phyloP scores from a whole-genome alignment of 2,113 vertebrate species.

The Larimichthys crocea region DNA sequence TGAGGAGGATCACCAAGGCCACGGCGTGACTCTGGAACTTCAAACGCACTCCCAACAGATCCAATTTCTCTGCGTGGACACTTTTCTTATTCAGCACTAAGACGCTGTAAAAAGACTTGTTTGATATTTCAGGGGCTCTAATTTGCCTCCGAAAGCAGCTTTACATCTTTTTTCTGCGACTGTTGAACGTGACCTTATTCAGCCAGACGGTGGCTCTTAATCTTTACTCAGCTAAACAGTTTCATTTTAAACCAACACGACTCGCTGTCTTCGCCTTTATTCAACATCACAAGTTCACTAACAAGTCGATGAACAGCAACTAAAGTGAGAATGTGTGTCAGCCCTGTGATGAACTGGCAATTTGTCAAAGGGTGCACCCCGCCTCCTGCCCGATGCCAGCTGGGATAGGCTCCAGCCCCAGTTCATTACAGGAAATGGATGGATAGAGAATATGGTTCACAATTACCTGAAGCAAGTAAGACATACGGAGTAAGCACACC shows the following conservation, averaged over 20 bases:
- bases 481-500: too few relatives aligned
- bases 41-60: conserved; percentile 46
- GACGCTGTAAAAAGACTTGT: conserved; percentile 37
- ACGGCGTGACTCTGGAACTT: conserved; percentile 43
- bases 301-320: not conserved
- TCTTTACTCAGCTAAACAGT: conserved; percentile 8
- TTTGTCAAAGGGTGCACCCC: too few relatives aligned
- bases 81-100: conserved; percentile 47
- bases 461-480: not conserved
- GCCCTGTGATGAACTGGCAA: too few relatives aligned
- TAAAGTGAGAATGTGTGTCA: too few relatives aligned
- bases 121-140: conserved; percentile 58
- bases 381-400: too few relatives aligned
- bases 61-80: conserved; percentile 44
- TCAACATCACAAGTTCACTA: not conserved
- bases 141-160: conserved; percentile 58
- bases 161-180: conserved; percentile 34
- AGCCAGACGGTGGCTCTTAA: not conserved
- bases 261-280: not conserved
- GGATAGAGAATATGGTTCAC: not conserved
- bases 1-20: conserved; percentile 35
- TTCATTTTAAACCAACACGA: not conserved
- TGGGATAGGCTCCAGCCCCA: too few relatives aligned
- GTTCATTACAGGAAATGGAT: too few relatives aligned
- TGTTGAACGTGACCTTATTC: conserved; percentile 13